Conservation (phyloP, 2,888 invertebrate genomes). For the Phalera bucephala region DNA sequence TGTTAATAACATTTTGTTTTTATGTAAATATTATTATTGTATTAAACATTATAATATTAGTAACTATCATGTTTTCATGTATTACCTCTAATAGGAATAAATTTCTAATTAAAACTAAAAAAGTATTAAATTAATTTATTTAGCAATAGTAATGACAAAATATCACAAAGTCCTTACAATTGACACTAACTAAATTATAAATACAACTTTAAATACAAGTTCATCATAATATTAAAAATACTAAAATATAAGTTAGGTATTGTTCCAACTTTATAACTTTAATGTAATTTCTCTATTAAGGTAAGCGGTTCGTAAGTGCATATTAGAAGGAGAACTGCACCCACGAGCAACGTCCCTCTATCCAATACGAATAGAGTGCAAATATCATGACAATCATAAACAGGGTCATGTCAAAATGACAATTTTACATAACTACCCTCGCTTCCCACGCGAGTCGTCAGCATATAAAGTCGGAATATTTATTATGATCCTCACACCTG, state of each 20-base stretch:
- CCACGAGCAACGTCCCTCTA: no score
- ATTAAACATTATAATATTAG: constrained; percentile 3
- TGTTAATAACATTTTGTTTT: constrained; percentile 1
- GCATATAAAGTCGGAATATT: no score
- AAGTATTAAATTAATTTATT: constrained; percentile 58
- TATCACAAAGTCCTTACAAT: constrained; percentile 73
- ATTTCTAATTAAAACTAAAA: constrained; percentile 19
- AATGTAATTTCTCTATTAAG: no score
- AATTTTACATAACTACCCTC: no score
- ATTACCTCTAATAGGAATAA: constrained; percentile 13
- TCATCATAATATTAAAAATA: constrained; percentile 1
- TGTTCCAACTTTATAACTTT: no score
- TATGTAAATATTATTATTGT: constrained; percentile 1
- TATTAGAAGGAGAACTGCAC: no score
- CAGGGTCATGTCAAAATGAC: no score
- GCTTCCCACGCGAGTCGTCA: no score
- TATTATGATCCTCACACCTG: no score
- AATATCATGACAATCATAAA: no score
- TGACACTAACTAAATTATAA: constrained; percentile 44
- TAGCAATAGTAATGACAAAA: constrained; percentile 59
- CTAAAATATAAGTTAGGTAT: background rate
- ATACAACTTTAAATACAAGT: constrained; percentile 24
- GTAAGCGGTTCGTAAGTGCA: no score
- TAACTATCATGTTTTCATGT: background rate
- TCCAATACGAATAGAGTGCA: no score